Percentiles rank a stretch among this genome's conserved stretches.
Evolutionary conservation across 2,797 vertebrate genomes (phyloP).

Genomic region (Thamnophis elegans): DNA sequence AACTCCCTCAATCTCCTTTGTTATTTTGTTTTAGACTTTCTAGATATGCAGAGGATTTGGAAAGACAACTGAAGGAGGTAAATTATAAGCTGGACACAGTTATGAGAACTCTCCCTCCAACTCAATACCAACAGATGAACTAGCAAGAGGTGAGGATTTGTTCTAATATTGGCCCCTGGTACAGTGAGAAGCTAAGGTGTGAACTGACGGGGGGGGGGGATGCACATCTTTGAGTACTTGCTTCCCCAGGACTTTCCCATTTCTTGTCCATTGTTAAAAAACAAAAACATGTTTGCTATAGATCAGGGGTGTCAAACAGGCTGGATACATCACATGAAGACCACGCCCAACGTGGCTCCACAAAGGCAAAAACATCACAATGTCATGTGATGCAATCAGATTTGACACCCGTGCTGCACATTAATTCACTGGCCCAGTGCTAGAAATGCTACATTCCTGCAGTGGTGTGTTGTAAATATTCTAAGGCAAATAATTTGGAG

Average conservation of each 20-base stretch:
- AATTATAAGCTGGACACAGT: conserved; percentile 42
- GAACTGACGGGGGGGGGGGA: not conserved
- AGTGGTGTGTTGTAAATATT: not conserved
- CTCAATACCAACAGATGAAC: not conserved
- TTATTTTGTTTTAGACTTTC: conserved; percentile 55
- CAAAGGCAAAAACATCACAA: not conserved
- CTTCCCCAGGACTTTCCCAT: not conserved
- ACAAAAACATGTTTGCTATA: not conserved
- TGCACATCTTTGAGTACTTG: not conserved
- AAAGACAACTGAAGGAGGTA: conserved; percentile 43
- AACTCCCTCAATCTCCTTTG: accelerated
- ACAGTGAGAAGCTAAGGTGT: not conserved
- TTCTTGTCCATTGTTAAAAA: not conserved
- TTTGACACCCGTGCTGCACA: not conserved
- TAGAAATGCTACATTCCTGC: not conserved
- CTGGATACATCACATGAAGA: not conserved
- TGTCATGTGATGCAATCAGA: not conserved
- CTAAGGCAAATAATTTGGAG: not conserved
- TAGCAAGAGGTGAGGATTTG: not conserved
- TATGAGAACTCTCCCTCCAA: not conserved
- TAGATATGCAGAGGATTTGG: conserved; percentile 35
- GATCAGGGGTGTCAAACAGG: not conserved
- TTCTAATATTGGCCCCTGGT: not conserved
- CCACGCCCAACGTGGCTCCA: not conserved
- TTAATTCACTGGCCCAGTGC: not conserved